These are phyloP conservation scores for Paedocypris micromegethes DNA, from an alignment of 2,797 vertebrate genomes.

Conservation along the genomic window DNA sequence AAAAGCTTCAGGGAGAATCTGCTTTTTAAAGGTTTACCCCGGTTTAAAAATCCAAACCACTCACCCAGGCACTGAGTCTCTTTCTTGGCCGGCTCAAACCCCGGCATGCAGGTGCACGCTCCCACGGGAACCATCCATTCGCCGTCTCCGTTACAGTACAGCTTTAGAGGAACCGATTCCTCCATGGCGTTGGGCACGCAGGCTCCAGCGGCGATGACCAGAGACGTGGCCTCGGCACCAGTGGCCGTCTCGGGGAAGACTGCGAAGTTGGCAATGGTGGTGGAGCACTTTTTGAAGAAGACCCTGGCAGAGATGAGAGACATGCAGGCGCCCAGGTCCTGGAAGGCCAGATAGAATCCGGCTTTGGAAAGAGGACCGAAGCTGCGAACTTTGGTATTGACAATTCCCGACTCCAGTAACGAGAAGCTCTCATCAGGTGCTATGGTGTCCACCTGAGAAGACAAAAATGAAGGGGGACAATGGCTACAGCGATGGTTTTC, in stretches of 20 bases:
- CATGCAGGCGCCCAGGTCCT: slow-evolving; percentile 95
- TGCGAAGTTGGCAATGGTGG: slow-evolving; percentile 90
- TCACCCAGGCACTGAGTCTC: slow-evolving; percentile 90
- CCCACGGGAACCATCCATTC: slow-evolving; percentile 99
- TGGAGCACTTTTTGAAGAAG: slow-evolving; percentile 96
- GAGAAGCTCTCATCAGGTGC: slow-evolving; percentile 96
- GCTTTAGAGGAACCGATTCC: slow-evolving; percentile 91
- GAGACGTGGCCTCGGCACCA: slow-evolving; percentile 88
- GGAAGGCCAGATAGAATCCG: slow-evolving; percentile 95
- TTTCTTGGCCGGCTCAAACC: slow-evolving; percentile 83
- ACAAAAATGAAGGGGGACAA: neutral
- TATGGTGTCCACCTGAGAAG: slow-evolving; percentile 83
- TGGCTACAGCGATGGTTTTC: neutral
- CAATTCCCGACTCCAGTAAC: slow-evolving; percentile 80
- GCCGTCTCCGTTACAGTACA: slow-evolving; percentile 95
- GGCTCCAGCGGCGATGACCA: slow-evolving; percentile 90
- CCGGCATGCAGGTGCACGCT: slow-evolving; percentile 86
- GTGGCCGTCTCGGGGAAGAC: slow-evolving; percentile 94
- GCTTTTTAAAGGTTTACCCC: slow-evolving; percentile 33
- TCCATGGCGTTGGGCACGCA: slow-evolving; percentile 89
- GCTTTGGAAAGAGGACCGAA: slow-evolving; percentile 92
- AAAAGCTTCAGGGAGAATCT: slow-evolving; percentile 48
- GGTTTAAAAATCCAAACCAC: slow-evolving; percentile 59
- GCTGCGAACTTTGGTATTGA: slow-evolving; percentile 97
- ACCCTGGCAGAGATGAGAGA: slow-evolving; percentile 92